phyloP scores from a whole-genome alignment of 2,888 invertebrate genomes.

The Malachius bipustulatus region DNA sequence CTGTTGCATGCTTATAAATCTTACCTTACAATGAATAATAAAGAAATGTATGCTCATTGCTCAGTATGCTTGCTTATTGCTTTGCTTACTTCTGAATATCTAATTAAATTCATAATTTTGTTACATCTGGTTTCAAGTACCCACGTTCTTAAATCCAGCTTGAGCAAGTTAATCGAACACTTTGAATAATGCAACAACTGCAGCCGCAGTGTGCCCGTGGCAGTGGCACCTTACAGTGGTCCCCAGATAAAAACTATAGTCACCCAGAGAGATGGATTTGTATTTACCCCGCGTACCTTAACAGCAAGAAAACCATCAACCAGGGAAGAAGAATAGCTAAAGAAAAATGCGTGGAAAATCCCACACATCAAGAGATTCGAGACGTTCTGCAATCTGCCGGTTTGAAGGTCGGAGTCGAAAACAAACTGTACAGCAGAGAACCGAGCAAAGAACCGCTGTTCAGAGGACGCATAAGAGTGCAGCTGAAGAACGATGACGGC shows the following conservation, averaged over 20 bases:
- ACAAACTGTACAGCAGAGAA: conserved; percentile 85
- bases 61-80: too few species aligned
- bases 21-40: too few species aligned
- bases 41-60: too few species aligned
- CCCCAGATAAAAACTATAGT: conserved; percentile 65
- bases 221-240: conserved; percentile 39
- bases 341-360: conserved; percentile 84
- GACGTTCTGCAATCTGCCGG: conserved; percentile 82
- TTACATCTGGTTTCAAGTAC: too few species aligned
- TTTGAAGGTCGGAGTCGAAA: conserved; percentile 78
- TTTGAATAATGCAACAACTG: background rate
- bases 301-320: conserved; percentile 81
- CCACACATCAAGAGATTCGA: conserved; percentile 87
- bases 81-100: too few species aligned
- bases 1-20: too few species aligned
- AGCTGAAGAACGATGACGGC: conserved; percentile 85
- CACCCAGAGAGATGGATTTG: conserved; percentile 87
- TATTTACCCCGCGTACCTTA: conserved; percentile 93
- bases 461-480: conserved; percentile 84
- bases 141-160: too few species aligned
- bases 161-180: too few species aligned
- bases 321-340: conserved; percentile 81
- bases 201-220: background rate
- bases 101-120: too few species aligned
- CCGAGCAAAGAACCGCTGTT: conserved; percentile 76